Conservation (phyloP, 2,888 invertebrate genomes). For the Pandemis corylana region DNA sequence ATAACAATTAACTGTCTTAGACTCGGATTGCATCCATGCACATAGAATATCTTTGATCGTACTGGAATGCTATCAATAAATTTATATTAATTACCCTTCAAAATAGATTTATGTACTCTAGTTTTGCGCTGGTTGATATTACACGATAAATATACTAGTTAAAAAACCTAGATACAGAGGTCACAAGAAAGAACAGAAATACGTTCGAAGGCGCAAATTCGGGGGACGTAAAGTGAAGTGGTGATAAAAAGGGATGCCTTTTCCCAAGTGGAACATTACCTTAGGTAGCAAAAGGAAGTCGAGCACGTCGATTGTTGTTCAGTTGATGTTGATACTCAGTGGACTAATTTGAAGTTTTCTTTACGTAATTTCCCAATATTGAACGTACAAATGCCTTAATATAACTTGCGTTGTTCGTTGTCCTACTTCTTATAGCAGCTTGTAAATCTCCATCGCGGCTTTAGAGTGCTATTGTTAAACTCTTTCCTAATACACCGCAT, state of each 20-base stretch:
- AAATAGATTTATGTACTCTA: neutral
- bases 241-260: slow-evolving; percentile 21
- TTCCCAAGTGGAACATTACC: slow-evolving; percentile 14
- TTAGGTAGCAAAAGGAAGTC: slow-evolving; percentile 9
- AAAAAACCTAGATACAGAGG: no score
- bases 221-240: slow-evolving; percentile 24
- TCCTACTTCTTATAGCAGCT: slow-evolving; percentile 31
- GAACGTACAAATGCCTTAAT: slow-evolving; percentile 8
- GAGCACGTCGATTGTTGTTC: neutral
- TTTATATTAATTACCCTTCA: slow-evolving; percentile 1
- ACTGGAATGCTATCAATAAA: slow-evolving; percentile 5
- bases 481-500: slow-evolving; percentile 36
- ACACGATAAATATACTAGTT: neutral
- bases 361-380: slow-evolving; percentile 8
- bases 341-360: neutral
- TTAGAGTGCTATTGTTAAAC: slow-evolving; percentile 36
- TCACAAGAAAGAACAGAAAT: neutral
- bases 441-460: slow-evolving; percentile 29
- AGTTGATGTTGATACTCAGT: neutral
- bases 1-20: neutral
- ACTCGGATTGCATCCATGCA: neutral
- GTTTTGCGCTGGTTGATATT: neutral
- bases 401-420: slow-evolving; percentile 12
- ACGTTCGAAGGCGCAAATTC: neutral
- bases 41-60: neutral